Evolutionary conservation across 1,140 invertebrate species (phyloP).

Genomic region (Pogonus chalceus): DNA sequence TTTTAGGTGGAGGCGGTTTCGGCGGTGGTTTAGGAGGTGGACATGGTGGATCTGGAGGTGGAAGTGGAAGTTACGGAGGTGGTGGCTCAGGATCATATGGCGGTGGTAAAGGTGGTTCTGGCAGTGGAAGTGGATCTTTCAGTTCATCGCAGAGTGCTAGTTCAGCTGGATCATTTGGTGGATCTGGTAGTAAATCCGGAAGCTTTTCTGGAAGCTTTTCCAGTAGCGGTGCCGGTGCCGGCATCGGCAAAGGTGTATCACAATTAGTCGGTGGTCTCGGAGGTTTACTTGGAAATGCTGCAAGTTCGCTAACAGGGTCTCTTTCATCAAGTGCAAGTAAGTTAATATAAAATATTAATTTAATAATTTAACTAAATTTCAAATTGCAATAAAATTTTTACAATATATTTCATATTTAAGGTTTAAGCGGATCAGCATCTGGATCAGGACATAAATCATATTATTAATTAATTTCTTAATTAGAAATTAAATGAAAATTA

Average conservation of each 20-base stretch:
- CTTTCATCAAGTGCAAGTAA: neutral
- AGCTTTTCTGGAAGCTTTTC: slow-evolving; percentile 2
- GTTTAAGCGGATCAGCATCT: no score
- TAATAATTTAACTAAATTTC: neutral
- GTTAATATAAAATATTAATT: neutral
- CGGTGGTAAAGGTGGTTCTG: neutral
- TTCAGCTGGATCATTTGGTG: no score
- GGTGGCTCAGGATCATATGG: neutral
- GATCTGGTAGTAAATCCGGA: neutral
- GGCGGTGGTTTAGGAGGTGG: no score
- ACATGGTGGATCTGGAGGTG: neutral
- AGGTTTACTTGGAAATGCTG: neutral
- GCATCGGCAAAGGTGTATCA: neutral
- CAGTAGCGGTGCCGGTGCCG: neutral
- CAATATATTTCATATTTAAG: no score
- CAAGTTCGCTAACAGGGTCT: neutral
- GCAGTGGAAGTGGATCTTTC: neutral
- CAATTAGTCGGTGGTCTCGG: neutral
- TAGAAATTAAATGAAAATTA: no score
- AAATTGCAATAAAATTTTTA: neutral
- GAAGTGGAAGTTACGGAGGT: neutral
- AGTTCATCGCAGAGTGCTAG: no score
- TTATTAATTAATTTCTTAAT: no score
- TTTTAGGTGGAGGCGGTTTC: neutral
- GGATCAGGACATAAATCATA: no score